Conservation (phyloP, 2,888 invertebrate species). For the Drosophila siamana region DNA sequence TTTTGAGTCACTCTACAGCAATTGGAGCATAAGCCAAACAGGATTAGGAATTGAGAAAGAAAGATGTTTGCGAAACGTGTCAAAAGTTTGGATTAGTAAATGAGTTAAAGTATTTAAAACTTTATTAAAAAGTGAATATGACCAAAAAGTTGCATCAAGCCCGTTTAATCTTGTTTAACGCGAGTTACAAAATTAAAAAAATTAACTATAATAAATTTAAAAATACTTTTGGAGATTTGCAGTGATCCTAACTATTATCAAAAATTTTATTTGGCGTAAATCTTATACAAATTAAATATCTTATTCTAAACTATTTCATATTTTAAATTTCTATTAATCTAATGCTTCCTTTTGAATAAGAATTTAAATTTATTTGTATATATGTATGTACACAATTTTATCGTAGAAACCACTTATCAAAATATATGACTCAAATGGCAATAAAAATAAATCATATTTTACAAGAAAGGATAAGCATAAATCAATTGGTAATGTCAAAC, state of each 20-base stretch:
- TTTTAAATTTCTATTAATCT: too few relatives aligned
- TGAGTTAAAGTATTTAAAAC: constrained; percentile 54
- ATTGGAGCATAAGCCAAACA: constrained; percentile 68
- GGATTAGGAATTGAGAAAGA: constrained; percentile 17
- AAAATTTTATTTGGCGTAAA: too few relatives aligned
- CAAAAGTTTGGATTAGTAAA: constrained; percentile 72
- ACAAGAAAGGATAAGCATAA: constrained; percentile 18
- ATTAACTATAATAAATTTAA: neutral
- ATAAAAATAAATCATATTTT: neutral
- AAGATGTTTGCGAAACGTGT: constrained; percentile 64
- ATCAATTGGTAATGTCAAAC: constrained; percentile 21
- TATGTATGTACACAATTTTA: neutral
- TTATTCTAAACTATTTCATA: too few relatives aligned
- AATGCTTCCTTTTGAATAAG: too few relatives aligned
- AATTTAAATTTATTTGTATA: too few relatives aligned
- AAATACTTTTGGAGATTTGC: neutral
- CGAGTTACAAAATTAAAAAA: neutral
- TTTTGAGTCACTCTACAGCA: constrained; percentile 68
- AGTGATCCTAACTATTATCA: too few relatives aligned
- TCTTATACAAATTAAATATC: too few relatives aligned
- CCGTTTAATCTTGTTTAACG: neutral
- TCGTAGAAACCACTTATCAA: neutral
- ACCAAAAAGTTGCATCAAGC: constrained; percentile 25
- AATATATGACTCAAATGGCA: neutral
- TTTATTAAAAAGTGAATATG: constrained; percentile 30